Evolutionary conservation across 2,888 invertebrate genomes (phyloP), one percentile per base, ranked within the genome.

Genomic region (Mayetiola destructor): DNA sequence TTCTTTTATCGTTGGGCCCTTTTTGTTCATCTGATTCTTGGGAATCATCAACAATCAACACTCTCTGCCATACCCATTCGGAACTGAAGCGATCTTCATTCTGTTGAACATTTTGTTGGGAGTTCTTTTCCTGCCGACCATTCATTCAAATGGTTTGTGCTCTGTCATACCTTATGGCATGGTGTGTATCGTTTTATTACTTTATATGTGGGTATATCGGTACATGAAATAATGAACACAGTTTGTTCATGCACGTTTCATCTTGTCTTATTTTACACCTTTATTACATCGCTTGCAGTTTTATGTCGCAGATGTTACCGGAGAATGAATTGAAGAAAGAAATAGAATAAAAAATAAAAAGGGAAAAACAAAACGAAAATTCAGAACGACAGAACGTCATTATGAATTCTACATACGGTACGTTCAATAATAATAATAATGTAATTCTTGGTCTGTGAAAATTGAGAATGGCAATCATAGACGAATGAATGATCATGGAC

Each of bases 181-280:
- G 23, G 2, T 27, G n/a, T 10, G 27, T 14, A 27, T 48, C 27
- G 27, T 48, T 48, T 48, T 48, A 27, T 48, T 48, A 21, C 14
- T 14, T 42, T 21, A 27, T 48, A 48, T 48, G 48, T 48, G 48
- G 48, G 48, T 48, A 48, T 48, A 27, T 48, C 27, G 48, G 27
- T n/a, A 48, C 48, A 27, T n/a, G n/a, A n/a, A n/a, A n/a, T n/a
- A 27, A 27, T 27, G 48, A n/a, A 48, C 48, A 48, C 48, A 27
- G 27, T n/a, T n/a, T n/a, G 16, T 21, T 27, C 23, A 27, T 27
- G 16, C 48, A 48, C 27, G 27, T 48, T 27, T 48, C 27, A 48
- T 42, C 27, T 48, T 48, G 48, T 48, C 48, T 48, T 48, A 48
- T 48, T 48, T 48, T 48, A 48, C 48, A 48, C 48, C 48, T 48